These are phyloP conservation scores for Lacerta viridis DNA, from an alignment of 2,797 vertebrate genomes.

Conservation along the genomic window DNA sequence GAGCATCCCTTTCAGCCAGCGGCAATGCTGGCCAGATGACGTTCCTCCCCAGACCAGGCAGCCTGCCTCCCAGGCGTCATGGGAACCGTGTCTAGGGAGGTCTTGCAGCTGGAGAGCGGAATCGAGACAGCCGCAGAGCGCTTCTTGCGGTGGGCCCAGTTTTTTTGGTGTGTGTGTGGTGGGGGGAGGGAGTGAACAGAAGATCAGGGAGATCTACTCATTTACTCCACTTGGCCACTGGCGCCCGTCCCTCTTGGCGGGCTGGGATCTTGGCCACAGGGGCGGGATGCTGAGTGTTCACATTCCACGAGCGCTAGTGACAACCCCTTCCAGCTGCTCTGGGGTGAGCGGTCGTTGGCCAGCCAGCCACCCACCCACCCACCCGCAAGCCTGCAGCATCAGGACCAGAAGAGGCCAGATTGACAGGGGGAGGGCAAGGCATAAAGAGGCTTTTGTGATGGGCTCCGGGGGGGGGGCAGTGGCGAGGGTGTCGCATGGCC, in stretches of 20 bases:
- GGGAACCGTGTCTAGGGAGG: not conserved
- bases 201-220: not conserved
- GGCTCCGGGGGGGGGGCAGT: constrained; percentile 51
- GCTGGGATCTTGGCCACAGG: not conserved
- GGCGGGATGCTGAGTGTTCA: not conserved
- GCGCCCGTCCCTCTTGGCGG: not conserved
- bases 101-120: not conserved
- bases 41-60: not conserved
- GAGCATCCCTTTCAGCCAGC: constrained; percentile 7
- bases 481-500: constrained; percentile 41
- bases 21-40: not conserved
- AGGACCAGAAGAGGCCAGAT: not conserved
- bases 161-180: no score
- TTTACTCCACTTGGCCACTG: not conserved
- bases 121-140: not conserved
- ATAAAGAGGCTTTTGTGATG: constrained; percentile 79
- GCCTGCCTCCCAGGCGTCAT: not conserved
- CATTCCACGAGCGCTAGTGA: not conserved
- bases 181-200: not conserved
- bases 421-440: not conserved
- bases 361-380: not conserved
- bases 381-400: not conserved
- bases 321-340: not conserved
- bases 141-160: not conserved
- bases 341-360: not conserved